Conservation (phyloP, 1,140 invertebrate genomes). For the Drosophila pectinifera region DNA sequence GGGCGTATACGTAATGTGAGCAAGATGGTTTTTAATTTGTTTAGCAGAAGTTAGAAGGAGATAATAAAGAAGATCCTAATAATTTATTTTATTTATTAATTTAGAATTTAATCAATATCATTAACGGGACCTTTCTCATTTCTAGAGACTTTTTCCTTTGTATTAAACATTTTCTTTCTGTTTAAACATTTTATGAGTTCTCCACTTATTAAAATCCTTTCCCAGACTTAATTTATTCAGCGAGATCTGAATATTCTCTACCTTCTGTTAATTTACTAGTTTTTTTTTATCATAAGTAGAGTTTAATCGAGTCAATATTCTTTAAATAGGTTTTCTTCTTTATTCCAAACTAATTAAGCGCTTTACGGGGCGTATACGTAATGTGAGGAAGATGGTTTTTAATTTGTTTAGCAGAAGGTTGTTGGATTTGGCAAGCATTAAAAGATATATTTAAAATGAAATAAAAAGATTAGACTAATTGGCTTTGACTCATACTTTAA, state of each 20-base stretch:
- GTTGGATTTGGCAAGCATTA: no score
- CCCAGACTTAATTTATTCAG: background rate
- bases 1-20: conserved; percentile 62
- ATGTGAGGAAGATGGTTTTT: conserved; percentile 14
- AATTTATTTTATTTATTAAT: no score
- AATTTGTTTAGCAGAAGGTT: background rate
- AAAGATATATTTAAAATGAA: no score
- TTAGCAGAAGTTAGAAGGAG: background rate
- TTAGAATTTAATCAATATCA: no score
- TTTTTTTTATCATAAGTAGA: conserved; percentile 15
- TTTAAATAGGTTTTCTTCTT: no score
- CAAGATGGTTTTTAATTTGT: conserved; percentile 4
- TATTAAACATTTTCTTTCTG: background rate
- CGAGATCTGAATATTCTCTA: no score
- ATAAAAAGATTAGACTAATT: no score
- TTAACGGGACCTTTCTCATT: no score
- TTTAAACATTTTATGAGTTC: background rate
- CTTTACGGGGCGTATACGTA: conserved; percentile 73
- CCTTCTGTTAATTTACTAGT: background rate
- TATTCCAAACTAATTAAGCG: conserved; percentile 79
- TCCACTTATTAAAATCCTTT: background rate
- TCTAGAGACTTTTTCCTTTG: no score
- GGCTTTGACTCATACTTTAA: no score
- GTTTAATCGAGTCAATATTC: conserved; percentile 67
- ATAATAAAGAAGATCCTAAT: no score